Conservation (phyloP, 2,888 invertebrate species). For the Cryptops parisi region DNA sequence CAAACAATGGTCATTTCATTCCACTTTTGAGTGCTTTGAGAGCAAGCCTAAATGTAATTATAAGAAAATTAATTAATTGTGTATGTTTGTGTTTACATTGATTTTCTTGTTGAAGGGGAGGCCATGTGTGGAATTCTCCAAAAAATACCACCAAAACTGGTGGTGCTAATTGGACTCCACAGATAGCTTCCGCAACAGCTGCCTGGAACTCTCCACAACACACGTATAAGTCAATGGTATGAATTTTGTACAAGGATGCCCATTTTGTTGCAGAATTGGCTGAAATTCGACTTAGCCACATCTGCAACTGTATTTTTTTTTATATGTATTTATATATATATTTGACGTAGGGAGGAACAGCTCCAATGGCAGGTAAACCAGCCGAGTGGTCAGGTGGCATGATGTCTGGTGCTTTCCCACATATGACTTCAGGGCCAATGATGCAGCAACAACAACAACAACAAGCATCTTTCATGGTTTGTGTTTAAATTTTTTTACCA, state of each 20-base stretch:
- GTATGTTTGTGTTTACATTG: too few species aligned
- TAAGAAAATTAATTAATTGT: too few species aligned
- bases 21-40: too few species aligned
- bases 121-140: constrained; percentile 73
- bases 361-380: not conserved
- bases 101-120: constrained; percentile 43
- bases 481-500: too few species aligned
- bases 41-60: too few species aligned
- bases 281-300: too few species aligned
- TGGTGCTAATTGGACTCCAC: constrained; percentile 60
- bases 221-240: constrained; percentile 17
- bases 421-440: constrained; percentile 2
- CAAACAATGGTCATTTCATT: too few species aligned
- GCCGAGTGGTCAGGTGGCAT: constrained; percentile 18
- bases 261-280: not conserved
- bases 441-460: constrained; percentile 2
- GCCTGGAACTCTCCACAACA: constrained; percentile 19
- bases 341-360: not conserved
- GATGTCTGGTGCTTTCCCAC: constrained; percentile 15
- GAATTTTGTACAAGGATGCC: not conserved
- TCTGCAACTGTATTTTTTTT: too few species aligned
- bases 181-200: constrained; percentile 28
- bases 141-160: constrained; percentile 70
- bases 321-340: not conserved
- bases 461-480: constrained; percentile 6